A percentile compares a stretch with the other conserved stretches of the same genome.
Evolutionary conservation across 2,888 invertebrate genomes (phyloP).

Genomic region (Molanna angustata): DNA sequence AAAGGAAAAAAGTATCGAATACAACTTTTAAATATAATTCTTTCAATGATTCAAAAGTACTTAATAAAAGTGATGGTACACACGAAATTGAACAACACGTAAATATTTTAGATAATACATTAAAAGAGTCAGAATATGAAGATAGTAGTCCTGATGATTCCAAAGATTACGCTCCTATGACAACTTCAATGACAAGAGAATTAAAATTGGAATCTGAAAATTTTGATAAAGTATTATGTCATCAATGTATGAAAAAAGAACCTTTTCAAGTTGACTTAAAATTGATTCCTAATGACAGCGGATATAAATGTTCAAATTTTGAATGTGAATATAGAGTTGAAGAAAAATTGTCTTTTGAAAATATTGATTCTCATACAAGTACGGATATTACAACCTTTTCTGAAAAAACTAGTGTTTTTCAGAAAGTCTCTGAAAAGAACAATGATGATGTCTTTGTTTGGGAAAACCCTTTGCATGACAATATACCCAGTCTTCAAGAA

Average conservation of each 20-base stretch:
- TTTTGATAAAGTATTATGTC: constrained; percentile 79
- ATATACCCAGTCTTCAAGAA: constrained; percentile 43
- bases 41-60: constrained; percentile 37
- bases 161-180: constrained; percentile 83
- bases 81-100: background rate
- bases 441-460: constrained; percentile 71
- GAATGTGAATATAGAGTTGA: constrained; percentile 12
- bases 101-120: constrained; percentile 2
- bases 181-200: constrained; percentile 82
- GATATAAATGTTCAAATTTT: constrained; percentile 14
- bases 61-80: constrained; percentile 38
- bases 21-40: constrained; percentile 2
- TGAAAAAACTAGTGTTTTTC: constrained; percentile 1
- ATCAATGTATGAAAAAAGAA: constrained; percentile 9
- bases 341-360: constrained; percentile 4
- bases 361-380: background rate
- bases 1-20: constrained; percentile 43
- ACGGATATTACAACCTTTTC: background rate
- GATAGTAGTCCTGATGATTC: constrained; percentile 76
- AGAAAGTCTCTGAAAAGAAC: constrained; percentile 6
- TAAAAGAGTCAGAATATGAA: constrained; percentile 41
- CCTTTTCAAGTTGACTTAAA: background rate
- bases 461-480: constrained; percentile 73
- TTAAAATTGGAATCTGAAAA: constrained; percentile 78
- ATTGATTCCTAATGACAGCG: background rate